Evolutionary conservation across 2,888 invertebrate genomes (phyloP).

Genomic region (Heteromurus nitidus): DNA sequence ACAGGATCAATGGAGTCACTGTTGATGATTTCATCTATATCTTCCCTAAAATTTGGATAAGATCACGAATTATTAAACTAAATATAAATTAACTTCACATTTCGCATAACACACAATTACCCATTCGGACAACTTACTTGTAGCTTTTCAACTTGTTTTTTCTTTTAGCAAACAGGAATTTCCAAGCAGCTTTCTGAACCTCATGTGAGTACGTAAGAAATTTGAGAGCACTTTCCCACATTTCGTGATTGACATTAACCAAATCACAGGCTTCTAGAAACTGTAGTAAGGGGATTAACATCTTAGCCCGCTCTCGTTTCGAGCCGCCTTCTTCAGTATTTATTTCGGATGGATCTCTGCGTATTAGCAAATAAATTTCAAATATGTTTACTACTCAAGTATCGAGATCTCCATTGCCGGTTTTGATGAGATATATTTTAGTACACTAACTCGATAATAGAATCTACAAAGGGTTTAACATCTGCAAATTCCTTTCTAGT

Average conservation of each 20-base stretch:
- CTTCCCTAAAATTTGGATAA: constrained; percentile 43
- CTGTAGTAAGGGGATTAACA: constrained; percentile 60
- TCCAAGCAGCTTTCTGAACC: constrained; percentile 67
- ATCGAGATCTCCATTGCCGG: background rate
- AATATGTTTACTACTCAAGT: background rate
- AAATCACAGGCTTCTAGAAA: constrained; percentile 66
- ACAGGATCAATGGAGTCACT: constrained; percentile 65
- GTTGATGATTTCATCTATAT: constrained; percentile 66
- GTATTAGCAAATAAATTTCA: background rate
- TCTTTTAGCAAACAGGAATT: constrained; percentile 65
- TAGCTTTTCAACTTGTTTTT: constrained; percentile 68
- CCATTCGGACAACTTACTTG: constrained; percentile 46
- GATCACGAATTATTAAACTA: no score
- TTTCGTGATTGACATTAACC: constrained; percentile 57
- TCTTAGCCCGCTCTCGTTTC: constrained; percentile 28
- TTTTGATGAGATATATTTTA: no score
- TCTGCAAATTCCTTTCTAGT: constrained; percentile 50
- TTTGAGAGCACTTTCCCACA: constrained; percentile 64
- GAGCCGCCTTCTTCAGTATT: background rate
- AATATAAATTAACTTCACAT: constrained; percentile 5
- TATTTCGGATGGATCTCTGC: constrained; percentile 10
- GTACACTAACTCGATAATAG: constrained; percentile 41
- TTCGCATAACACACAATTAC: background rate
- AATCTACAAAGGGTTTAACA: constrained; percentile 47
- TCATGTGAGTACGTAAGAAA: constrained; percentile 56